These are phyloP conservation scores for Bombus consobrinus DNA, from an alignment of 1,140 invertebrate species.

Conservation along the genomic window DNA sequence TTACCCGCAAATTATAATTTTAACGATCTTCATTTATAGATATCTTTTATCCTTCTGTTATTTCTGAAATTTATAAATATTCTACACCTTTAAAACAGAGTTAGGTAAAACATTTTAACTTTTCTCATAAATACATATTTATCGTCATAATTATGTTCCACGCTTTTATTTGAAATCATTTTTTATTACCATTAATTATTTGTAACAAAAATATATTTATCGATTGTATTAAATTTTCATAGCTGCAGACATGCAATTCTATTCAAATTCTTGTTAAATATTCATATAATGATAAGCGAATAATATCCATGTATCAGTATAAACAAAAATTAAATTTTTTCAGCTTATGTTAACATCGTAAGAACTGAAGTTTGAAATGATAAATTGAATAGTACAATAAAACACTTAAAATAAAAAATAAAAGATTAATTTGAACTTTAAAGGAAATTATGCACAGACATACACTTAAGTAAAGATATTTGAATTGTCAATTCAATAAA, in stretches of 20 bases:
- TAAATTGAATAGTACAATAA: neutral
- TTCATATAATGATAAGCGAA: neutral
- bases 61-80: neutral
- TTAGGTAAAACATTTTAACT: neutral
- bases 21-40: neutral
- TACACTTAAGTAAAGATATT: neutral
- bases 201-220: no score
- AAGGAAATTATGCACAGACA: neutral
- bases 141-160: neutral
- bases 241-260: neutral
- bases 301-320: neutral
- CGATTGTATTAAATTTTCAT: no score
- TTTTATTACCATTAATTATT: no score
- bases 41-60: neutral
- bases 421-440: neutral
- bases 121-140: neutral
- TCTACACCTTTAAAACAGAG: conserved; percentile 7
- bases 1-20: conserved; percentile 22
- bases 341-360: neutral
- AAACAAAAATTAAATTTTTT: neutral
- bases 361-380: neutral
- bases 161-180: neutral
- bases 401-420: neutral
- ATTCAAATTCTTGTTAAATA: neutral
- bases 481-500: neutral